phyloP scores from a whole-genome alignment of 2,888 invertebrate genomes.

The Scrobipalpa costella region DNA sequence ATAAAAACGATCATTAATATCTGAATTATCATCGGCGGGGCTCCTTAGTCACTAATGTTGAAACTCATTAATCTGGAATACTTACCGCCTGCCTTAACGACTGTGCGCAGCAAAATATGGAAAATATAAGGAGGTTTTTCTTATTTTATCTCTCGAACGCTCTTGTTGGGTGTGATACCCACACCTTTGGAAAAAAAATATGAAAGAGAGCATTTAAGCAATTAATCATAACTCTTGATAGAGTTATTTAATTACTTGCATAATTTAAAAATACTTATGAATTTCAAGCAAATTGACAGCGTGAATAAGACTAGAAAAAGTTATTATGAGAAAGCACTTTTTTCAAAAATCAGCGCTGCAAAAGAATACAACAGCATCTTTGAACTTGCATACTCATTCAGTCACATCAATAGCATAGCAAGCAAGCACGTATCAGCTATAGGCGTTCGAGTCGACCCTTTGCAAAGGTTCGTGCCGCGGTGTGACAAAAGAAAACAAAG shows the following conservation, averaged over 20 bases:
- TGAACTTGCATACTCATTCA: neutral
- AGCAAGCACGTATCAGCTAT: neutral
- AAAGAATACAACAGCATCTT: too few species aligned
- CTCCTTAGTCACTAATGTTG: conserved; percentile 35
- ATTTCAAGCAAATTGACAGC: too few species aligned
- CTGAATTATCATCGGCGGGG: conserved; percentile 27
- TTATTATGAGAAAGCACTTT: too few species aligned
- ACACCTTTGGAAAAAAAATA: too few species aligned
- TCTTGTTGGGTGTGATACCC: too few species aligned
- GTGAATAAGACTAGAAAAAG: too few species aligned
- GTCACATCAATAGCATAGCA: neutral
- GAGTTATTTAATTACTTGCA: too few species aligned
- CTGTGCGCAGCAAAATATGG: conserved; percentile 13
- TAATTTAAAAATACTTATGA: too few species aligned
- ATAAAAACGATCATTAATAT: conserved; percentile 31
- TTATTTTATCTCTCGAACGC: neutral
- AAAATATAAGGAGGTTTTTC: neutral
- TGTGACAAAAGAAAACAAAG: conserved; percentile 10
- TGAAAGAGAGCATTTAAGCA: too few species aligned
- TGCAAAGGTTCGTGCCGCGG: neutral
- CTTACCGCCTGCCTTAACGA: conserved; percentile 12
- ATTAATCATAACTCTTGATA: too few species aligned
- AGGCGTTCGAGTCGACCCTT: neutral
- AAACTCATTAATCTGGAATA: conserved; percentile 38
- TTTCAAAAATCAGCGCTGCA: too few species aligned